Conservation (phyloP, 2,113 vertebrate species). For the Crotalus tigris region DNA sequence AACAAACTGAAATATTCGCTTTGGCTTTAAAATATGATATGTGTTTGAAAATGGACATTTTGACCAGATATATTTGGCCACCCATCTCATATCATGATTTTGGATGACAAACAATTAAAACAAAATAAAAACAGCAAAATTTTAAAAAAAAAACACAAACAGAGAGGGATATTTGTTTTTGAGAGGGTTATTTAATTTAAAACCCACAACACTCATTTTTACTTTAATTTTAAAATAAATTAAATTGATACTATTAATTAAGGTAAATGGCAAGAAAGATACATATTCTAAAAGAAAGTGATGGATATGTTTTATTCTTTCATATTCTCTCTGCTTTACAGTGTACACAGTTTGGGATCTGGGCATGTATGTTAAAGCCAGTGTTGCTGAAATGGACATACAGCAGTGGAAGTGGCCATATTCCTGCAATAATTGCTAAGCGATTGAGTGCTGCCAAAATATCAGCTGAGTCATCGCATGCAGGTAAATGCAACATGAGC, state of each 20-base stretch:
- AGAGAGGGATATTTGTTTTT: neutral
- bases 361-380: neutral
- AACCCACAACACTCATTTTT: neutral
- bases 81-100: neutral
- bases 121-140: neutral
- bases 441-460: neutral
- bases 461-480: neutral
- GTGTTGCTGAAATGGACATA: neutral
- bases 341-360: neutral
- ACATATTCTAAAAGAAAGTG: neutral
- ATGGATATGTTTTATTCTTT: accelerated
- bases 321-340: accelerated
- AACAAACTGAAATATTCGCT: slow-evolving; percentile 75
- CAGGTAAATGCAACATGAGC: neutral
- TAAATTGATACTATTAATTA: neutral
- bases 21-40: slow-evolving; percentile 73
- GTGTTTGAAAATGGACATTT: slow-evolving; percentile 78
- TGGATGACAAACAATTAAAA: neutral
- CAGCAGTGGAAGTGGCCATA: neutral
- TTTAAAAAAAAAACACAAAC: neutral
- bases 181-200: neutral
- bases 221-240: neutral
- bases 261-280: neutral
- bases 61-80: slow-evolving; percentile 60
- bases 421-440: neutral